These are phyloP conservation scores for Cardiocondyla obscurior DNA, from an alignment of 1,140 invertebrate species.

Conservation along the genomic window DNA sequence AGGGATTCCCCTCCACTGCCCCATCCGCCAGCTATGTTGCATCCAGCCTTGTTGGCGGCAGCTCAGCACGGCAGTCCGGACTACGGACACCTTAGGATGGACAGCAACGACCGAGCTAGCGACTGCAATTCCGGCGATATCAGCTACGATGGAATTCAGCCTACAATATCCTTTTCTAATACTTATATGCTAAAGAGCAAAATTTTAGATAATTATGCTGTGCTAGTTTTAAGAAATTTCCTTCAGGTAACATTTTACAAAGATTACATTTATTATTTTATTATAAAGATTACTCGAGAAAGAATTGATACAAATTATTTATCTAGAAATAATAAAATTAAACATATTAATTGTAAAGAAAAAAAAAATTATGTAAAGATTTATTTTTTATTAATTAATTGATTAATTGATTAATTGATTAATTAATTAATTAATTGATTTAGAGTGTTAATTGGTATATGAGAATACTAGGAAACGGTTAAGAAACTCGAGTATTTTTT, in stretches of 20 bases:
- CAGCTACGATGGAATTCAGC: slow-evolving; percentile 94
- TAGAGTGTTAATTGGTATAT: background rate
- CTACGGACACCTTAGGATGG: slow-evolving; percentile 90
- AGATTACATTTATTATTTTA: background rate
- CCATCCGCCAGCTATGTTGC: slow-evolving; percentile 91
- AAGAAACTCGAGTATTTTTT: slow-evolving; percentile 55
- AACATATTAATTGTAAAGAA: slow-evolving; percentile 8
- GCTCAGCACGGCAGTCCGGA: slow-evolving; percentile 91
- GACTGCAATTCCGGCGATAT: slow-evolving; percentile 95
- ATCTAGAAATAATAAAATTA: background rate
- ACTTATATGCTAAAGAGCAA: background rate
- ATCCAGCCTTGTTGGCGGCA: slow-evolving; percentile 91
- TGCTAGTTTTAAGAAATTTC: background rate
- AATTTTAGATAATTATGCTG: background rate
- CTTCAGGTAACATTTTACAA: slow-evolving; percentile 1
- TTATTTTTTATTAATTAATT: too few relatives aligned
- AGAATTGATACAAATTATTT: background rate
- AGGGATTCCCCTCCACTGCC: slow-evolving; percentile 91
- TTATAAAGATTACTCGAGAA: background rate
- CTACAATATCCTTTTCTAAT: slow-evolving; percentile 96
- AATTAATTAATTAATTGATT: too few relatives aligned
- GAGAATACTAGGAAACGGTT: background rate
- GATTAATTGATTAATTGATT: too few relatives aligned
- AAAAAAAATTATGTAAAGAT: background rate
- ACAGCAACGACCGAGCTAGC: slow-evolving; percentile 92